These are phyloP conservation scores for Rattus norvegicus DNA, from an alignment of 2,113 vertebrate genomes.

Conservation along the genomic window GRCr8 NC_086026.1:60957501-60958000, in stretches of 20 bases:
- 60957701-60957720: no score
- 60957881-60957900: neutral
- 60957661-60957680: neutral
- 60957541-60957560: conserved; percentile 27
- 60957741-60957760: no score
- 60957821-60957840: neutral
- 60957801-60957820: neutral
- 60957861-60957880: neutral
- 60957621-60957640: conserved; percentile 6
- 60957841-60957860: neutral
- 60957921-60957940: neutral
- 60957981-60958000: conserved; percentile 21
- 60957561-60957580: neutral
- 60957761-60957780: neutral
- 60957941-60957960: neutral
- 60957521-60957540: neutral
- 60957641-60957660: conserved; percentile 6
- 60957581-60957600: neutral
- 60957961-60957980: conserved; percentile 2
- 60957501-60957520: neutral
- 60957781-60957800: conserved; percentile 20
- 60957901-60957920: neutral
- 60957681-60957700: neutral
- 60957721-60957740: no score
- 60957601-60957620: conserved; percentile 9